Base-by-base conservation (phyloP, 1,140 invertebrate genomes). In the Drosophila takahashii region DNA sequence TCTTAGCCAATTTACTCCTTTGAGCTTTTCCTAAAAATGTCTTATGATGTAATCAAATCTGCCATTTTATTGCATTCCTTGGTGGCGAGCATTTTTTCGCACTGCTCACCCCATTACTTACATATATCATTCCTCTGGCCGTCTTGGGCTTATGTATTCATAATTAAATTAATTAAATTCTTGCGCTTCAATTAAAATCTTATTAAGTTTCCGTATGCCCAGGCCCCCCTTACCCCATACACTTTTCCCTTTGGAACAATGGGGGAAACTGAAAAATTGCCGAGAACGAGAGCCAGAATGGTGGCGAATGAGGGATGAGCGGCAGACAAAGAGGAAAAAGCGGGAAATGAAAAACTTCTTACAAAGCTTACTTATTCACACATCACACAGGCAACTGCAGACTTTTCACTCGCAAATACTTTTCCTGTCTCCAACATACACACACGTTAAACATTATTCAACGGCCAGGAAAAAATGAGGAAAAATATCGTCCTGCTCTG, bases 111-210 rank as follows among this genome's bases (percentile, higher is more conserved):
- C 7, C 36, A 27, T 37, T 39, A 41, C 18, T 36, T 16, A 37
- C 39, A 78, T 50, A 57, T 58, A 64, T 60, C 60, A 51, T 53
- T 42, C 34, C 52, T n/a, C 32, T 44, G 32, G 50, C 27, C 16
- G 26, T 22, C 52, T 70, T 73, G 37, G 11, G 62, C 53, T 70
- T 52, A 41, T 50, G 61, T 61, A 75, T 75, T 79, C 83, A 70
- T 87, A 70, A 85, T 89, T 86, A 74, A 86, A 90, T 90, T 90
- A 90, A 90, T 90, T 90, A 90, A 90, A 90, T 90, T 90, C 79
- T 81, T 90, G 86, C 79, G 86, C 86, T 75, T 90, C 86, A 90
- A 90, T 90, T 90, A 90, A 90, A 90, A 90, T 90, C 76, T 90
- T 90, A 90, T 90, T 86, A 86, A 83, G 83, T 89, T 83, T 54